Evolutionary conservation across 2,888 invertebrate species (phyloP), one percentile per base, ranked within the genome.

Genomic region (Idaea biselata): DNA sequence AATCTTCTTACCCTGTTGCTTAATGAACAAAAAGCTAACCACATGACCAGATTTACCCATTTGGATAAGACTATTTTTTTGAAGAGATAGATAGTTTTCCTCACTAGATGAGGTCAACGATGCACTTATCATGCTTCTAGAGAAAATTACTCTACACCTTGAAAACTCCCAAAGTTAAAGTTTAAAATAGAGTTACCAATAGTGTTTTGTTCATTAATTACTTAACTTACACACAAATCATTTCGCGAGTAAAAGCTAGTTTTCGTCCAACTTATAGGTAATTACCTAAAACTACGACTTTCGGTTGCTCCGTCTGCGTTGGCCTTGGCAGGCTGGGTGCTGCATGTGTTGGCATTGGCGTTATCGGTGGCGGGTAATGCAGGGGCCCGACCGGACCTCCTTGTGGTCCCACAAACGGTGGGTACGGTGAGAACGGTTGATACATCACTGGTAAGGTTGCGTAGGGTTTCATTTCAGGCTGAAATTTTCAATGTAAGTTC

Each of bases 271-370:
- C 0, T 44, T 4, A 44, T 44, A 69, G 5, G 25, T 25, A 25
- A 1, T 85, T 83, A 94, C 94, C 94, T 83, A 94, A 77, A 67
- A 94, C 86, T 62, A 94, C 84, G 65, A 94, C 89, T 83, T 94
- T 94, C 16, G 91, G 86, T 59, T 88, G 87, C 44, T 94, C 94
- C 1, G 82, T 77, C 61, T 87, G 89, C 7, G 82, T 73, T 1
- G 85, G 80, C 67, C 87, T 79, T 14, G 81, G 87, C n/a, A 82
- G 68, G 14, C 81, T 66, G 0, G 79, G 72, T 1, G 75, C 70
- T 2, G 80, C 72, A 62, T 86, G 86, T 0, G 75, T 80, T 59
- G 79, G 87, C 74, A 87, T 84, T 64, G 77, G 91, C 71, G 85
- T 84, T 73, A 84, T 87, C 66, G 80, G 93, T 67, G 82, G 93